A percentile compares a stretch with the other conserved stretches of the same genome.
Conservation (phyloP, 2,113 vertebrate genomes). For the Aix galericulata region DNA sequence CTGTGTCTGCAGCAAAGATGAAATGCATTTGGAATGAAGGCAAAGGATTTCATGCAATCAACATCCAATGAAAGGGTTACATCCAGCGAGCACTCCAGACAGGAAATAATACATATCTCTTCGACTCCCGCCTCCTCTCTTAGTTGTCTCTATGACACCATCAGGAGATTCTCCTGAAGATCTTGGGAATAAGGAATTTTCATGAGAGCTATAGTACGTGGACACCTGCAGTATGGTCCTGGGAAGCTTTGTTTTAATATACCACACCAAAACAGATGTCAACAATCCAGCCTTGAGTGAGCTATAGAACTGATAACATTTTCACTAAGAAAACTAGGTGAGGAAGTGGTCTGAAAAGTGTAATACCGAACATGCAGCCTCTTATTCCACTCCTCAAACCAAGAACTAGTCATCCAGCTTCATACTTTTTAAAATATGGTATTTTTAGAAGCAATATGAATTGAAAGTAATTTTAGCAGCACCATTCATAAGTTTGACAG, state of each 20-base stretch:
- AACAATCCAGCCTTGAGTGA: neutral
- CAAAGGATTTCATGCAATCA: neutral
- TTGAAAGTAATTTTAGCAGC: neutral
- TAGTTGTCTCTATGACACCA: neutral
- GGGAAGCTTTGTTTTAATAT: neutral
- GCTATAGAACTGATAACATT: neutral
- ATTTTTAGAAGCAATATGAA: neutral
- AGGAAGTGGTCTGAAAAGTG: neutral
- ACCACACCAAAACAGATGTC: neutral
- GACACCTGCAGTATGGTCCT: neutral
- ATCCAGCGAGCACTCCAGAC: neutral
- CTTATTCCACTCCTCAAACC: neutral
- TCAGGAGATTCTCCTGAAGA: neutral
- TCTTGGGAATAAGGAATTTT: neutral
- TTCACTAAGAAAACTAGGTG: neutral
- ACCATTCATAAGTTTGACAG: neutral
- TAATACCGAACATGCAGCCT: neutral
- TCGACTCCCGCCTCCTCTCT: neutral
- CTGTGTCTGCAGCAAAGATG: neutral
- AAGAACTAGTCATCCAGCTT: neutral
- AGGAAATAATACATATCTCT: neutral
- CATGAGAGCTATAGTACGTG: neutral
- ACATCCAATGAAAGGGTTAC: neutral
- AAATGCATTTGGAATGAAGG: neutral
- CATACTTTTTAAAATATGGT: neutral